These are phyloP conservation scores for Conistra vaccinii DNA, from an alignment of 2,888 invertebrate genomes.

Conservation along the genomic window DNA sequence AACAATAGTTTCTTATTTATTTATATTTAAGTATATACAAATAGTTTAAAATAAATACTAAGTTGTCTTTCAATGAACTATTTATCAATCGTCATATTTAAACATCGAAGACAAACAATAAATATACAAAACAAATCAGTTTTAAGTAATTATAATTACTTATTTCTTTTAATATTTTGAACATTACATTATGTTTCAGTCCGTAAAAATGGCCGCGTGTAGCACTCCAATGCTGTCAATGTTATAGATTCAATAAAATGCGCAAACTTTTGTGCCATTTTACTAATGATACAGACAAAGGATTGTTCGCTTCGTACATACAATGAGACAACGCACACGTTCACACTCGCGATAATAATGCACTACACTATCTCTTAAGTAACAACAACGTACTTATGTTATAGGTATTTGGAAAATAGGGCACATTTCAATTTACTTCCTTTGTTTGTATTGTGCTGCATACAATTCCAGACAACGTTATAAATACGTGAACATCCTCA, in stretches of 20 bases:
- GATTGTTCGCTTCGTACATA: conserved; percentile 48
- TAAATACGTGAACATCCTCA: conserved; percentile 62
- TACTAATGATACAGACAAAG: conserved; percentile 63
- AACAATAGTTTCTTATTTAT: conserved; percentile 60
- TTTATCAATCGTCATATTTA: conserved; percentile 65
- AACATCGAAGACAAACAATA: conserved; percentile 68
- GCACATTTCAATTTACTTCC: conserved; percentile 55
- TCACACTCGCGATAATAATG: conserved; percentile 59
- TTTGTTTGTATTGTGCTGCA: conserved; percentile 58
- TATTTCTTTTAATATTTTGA: conserved; percentile 65
- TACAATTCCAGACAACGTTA: conserved; percentile 46
- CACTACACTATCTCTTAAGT: conserved; percentile 59
- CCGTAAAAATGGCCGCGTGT: conserved; percentile 68
- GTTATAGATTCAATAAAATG: conserved; percentile 66
- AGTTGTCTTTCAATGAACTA: conserved; percentile 69
- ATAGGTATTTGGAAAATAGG: conserved; percentile 57
- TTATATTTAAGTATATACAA: conserved; percentile 67
- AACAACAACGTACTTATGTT: conserved; percentile 57
- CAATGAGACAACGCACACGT: conserved; percentile 53
- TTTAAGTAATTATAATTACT: conserved; percentile 62
- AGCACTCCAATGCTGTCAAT: conserved; percentile 64
- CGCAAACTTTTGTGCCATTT: conserved; percentile 60
- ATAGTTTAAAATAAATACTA: conserved; percentile 69
- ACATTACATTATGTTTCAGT: conserved; percentile 69
- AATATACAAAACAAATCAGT: conserved; percentile 66